These are phyloP conservation scores for Micromussa lordhowensis DNA, from an alignment of 92 coral and sea anemone species.

Conservation along the genomic window DNA sequence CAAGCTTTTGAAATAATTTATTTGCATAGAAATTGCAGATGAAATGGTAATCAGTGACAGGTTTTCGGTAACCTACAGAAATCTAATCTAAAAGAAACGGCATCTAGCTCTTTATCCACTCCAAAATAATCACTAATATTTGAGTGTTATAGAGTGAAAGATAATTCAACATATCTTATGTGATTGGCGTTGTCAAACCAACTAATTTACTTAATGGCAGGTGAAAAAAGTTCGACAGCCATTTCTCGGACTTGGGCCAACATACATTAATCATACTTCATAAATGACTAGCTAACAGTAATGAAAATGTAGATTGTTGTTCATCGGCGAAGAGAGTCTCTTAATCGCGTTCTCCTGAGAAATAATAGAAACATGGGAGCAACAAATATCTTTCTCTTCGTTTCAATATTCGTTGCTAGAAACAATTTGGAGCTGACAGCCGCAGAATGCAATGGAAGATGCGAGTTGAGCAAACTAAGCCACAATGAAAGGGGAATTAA, in stretches of 20 bases:
- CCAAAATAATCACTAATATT: too few relatives aligned
- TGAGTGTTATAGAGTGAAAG: too few relatives aligned
- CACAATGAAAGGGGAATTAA: not conserved
- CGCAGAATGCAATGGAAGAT: slow-evolving; percentile 1
- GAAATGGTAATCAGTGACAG: too few relatives aligned
- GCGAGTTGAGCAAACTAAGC: slow-evolving; percentile 10
- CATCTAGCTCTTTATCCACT: too few relatives aligned
- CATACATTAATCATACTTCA: not conserved
- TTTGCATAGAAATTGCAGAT: too few relatives aligned
- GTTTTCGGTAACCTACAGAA: too few relatives aligned
- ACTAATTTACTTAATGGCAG: not conserved
- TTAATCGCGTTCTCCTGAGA: not conserved
- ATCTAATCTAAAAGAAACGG: too few relatives aligned
- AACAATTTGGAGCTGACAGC: not conserved
- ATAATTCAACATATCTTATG: not conserved
- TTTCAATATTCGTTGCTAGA: not conserved
- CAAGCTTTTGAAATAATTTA: too few relatives aligned
- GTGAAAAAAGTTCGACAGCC: not conserved
- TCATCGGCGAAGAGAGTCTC: not conserved
- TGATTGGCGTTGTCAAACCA: not conserved
- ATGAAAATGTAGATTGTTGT: not conserved
- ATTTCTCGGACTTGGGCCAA: not conserved
- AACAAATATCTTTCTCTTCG: not conserved
- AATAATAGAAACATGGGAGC: not conserved
- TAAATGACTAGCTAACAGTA: not conserved